Evolutionary conservation across 2,888 invertebrate genomes (phyloP).

Genomic region (Cepaea hortensis): DNA sequence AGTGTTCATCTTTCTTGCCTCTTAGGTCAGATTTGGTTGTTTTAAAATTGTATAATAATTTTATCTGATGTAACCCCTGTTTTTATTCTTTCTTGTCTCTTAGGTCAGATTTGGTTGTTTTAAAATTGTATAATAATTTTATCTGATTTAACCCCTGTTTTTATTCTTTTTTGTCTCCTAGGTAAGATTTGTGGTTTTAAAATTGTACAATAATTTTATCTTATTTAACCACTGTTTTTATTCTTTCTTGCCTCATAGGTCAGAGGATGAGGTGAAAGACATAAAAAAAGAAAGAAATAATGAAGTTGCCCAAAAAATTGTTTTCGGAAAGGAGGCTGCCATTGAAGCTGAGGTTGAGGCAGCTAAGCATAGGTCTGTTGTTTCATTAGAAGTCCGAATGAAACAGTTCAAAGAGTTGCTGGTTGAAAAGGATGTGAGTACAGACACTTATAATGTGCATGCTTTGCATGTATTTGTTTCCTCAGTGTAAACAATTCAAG

Average conservation of each 20-base stretch:
- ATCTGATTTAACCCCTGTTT: too few relatives aligned
- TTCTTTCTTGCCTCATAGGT: slow-evolving; percentile 35
- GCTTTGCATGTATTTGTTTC: too few relatives aligned
- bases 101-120: slow-evolving; percentile 46
- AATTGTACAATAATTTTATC: too few relatives aligned
- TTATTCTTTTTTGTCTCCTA: too few relatives aligned
- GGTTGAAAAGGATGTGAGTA: slow-evolving; percentile 91
- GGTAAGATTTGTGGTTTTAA: too few relatives aligned
- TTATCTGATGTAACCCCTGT: too few relatives aligned
- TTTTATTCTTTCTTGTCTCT: not conserved
- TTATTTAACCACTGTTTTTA: too few relatives aligned
- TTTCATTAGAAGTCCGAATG: slow-evolving; percentile 94
- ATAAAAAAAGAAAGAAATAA: slow-evolving; percentile 59
- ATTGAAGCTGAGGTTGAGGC: slow-evolving; percentile 95
- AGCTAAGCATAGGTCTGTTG: slow-evolving; percentile 91
- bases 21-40: slow-evolving; percentile 46
- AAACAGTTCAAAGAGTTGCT: slow-evolving; percentile 97
- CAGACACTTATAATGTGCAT: slow-evolving; percentile 54
- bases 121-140: too few relatives aligned
- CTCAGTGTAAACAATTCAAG: too few relatives aligned
- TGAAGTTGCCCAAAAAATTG: slow-evolving; percentile 78
- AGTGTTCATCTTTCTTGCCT: not conserved
- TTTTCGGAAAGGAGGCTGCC: slow-evolving; percentile 92
- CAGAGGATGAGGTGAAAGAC: slow-evolving; percentile 60
- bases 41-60: too few relatives aligned